phyloP scores from a whole-genome alignment of 2,888 invertebrate genomes.

The Nineta flava region DNA sequence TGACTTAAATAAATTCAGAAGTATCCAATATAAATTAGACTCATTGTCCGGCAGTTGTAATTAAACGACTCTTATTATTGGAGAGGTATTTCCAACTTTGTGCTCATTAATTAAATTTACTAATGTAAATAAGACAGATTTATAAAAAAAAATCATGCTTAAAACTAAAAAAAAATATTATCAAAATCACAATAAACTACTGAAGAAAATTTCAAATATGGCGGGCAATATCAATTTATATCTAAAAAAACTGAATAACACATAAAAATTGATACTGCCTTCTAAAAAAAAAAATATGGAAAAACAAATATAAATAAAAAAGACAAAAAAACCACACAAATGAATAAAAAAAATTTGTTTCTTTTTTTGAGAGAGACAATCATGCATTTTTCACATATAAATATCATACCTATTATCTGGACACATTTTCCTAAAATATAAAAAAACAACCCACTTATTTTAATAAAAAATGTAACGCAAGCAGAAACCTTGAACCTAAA shows the following conservation, averaged over 20 bases:
- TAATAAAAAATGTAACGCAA: constrained; percentile 5
- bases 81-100: too few relatives aligned
- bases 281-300: too few relatives aligned
- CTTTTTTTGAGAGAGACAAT: neutral
- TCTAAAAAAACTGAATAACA: neutral
- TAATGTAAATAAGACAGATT: too few relatives aligned
- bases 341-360: too few relatives aligned
- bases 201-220: too few relatives aligned
- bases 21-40: too few relatives aligned
- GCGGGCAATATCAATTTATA: neutral
- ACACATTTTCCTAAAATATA: constrained; percentile 7
- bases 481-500: constrained; percentile 7
- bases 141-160: too few relatives aligned
- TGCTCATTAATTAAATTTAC: too few relatives aligned
- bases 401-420: constrained; percentile 8
- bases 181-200: neutral
- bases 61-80: too few relatives aligned
- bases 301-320: neutral
- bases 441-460: constrained; percentile 1
- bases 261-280: neutral
- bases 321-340: constrained; percentile 1
- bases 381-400: constrained; percentile 7
- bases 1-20: too few relatives aligned
- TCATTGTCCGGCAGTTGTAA: too few relatives aligned
- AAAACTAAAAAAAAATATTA: neutral